These are phyloP conservation scores for Pandemis cinnamomeana DNA, from an alignment of 2,888 invertebrate species.

Conservation along the genomic window DNA sequence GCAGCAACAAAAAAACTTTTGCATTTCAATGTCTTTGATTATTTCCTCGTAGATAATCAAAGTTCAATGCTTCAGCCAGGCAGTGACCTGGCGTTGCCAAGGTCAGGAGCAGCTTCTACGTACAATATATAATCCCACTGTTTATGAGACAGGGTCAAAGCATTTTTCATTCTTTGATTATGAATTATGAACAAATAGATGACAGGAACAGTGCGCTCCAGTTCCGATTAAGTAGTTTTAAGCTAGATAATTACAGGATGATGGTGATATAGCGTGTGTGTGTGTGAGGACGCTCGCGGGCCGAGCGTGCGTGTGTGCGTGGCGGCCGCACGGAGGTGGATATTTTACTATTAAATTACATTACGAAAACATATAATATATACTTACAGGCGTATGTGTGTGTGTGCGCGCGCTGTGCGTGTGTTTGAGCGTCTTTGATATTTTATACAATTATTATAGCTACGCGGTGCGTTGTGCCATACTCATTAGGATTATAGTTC, in stretches of 20 bases:
- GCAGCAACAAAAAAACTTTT: too few species aligned
- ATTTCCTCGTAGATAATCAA: too few species aligned
- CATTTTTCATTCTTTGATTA: neutral
- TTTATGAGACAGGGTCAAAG: neutral
- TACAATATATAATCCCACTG: neutral
- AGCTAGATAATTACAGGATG: constrained; percentile 20
- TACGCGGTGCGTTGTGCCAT: constrained; percentile 35
- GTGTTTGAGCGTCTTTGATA: constrained; percentile 22
- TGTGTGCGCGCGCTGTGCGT: neutral
- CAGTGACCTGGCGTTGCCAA: neutral
- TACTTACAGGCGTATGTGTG: neutral
- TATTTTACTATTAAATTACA: neutral
- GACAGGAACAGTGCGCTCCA: constrained; percentile 6
- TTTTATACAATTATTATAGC: constrained; percentile 18
- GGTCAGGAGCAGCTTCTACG: neutral
- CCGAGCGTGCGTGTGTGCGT: constrained; percentile 20
- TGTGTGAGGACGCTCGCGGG: constrained; percentile 29
- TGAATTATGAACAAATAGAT: constrained; percentile 1
- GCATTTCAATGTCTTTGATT: too few species aligned
- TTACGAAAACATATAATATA: constrained; percentile 1
- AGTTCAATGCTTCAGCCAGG: neutral
- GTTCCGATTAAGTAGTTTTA: constrained; percentile 9
- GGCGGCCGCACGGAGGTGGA: neutral
- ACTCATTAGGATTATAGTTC: constrained; percentile 34
- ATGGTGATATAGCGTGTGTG: constrained; percentile 31